Conservation (phyloP, 2,113 vertebrate genomes). For the Reinhardtius hippoglossoides region DNA sequence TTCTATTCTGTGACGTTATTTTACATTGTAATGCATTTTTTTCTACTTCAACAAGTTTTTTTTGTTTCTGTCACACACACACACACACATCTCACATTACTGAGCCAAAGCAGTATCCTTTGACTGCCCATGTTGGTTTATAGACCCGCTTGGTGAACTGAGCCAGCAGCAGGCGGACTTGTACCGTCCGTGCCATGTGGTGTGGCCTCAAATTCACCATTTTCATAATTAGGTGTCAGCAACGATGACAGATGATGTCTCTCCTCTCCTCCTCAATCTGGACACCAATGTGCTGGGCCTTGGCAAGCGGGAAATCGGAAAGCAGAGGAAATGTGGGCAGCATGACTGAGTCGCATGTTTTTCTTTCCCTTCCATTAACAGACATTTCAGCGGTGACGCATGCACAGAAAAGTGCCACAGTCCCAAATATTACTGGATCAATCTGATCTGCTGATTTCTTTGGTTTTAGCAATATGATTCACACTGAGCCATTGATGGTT, state of each 20-base stretch:
- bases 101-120: conserved; percentile 16
- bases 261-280: conserved; percentile 29
- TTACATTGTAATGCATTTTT: no score
- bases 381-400: conserved; percentile 6
- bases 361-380: conserved; percentile 8
- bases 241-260: conserved; percentile 37
- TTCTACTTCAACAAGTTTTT: no score
- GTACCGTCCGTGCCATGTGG: conserved; percentile 41
- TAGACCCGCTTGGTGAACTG: neutral
- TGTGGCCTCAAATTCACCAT: conserved; percentile 24
- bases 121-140: conserved; percentile 1
- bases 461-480: no score
- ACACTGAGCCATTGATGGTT: no score
- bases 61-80: no score
- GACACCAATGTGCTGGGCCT: conserved; percentile 25
- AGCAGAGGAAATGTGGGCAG: conserved; percentile 40
- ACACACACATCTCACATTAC: no score
- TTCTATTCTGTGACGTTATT: no score
- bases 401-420: conserved; percentile 3
- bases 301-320: conserved; percentile 32
- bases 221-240: conserved; percentile 51
- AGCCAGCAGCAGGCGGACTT: conserved; percentile 32
- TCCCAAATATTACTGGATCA: conserved; percentile 3
- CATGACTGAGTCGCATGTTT: conserved; percentile 25
- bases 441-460: no score